Base-by-base conservation (phyloP, 2,113 vertebrate species). In the Dasyornis broadbenti region DNA sequence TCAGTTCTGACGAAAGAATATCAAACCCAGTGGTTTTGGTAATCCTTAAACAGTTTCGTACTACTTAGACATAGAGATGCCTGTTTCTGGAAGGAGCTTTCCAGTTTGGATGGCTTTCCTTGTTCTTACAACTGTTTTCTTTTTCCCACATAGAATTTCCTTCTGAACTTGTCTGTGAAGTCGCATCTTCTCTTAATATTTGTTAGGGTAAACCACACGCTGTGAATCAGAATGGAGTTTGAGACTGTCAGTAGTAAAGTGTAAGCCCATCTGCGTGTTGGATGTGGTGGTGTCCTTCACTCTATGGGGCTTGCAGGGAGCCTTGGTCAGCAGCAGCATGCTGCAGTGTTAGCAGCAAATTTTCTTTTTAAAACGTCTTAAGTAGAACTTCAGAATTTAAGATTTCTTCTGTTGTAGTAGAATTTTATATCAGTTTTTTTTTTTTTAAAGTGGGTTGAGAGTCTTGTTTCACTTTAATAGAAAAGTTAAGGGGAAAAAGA, bases 201-300 rank as follows among this genome's bases (percentile, higher is more conserved):
- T 80, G 7, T 53, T 77, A 24, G 17, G 44, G 20, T 40, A 40
- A 59, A 40, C 8, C 15, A 19, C n/a, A 15, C 35, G 27, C 59
- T 57, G 1, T 4, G 2, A 44, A 60, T 27, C 78, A 49, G 68
- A 49, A 13, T 19, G 8, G 35, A 23, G 12, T 33, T 63, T 27
- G 13, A 39, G 60, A 4, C 57, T 23, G 14, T 31, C 31, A 18
- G 45, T 15, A 45, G 44, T 24, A 16, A 6, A 0, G 0, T 11
- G 37, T 37, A 9, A 31, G 63, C 27, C 9, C 45, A 4, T 9
- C 5, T 8, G 33, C 20, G 8, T 10, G 33, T 13, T 69, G 66
- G 27, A 6, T 49, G 0, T 19, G 13, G 35, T 1, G 6, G 35
- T 59, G 40, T 31, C 10, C 49, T 35, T 44, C 24, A n/a, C 10